These are phyloP conservation scores for Pimephales promelas DNA, from an alignment of 2,113 vertebrate genomes.

Conservation along the genomic window DNA sequence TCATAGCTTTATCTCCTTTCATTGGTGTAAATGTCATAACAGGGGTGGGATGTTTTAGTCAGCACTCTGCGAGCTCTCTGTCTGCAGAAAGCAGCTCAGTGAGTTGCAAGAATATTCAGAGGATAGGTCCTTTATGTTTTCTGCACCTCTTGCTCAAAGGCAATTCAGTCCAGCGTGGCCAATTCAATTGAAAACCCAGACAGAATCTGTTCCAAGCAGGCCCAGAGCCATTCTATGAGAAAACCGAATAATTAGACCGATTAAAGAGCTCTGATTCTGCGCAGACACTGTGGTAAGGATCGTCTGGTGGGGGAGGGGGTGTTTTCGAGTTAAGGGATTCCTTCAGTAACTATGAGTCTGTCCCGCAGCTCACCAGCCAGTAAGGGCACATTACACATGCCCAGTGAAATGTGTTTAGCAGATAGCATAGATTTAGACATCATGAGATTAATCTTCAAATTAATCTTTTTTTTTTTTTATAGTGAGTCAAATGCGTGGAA, in stretches of 20 bases:
- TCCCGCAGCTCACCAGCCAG: background rate
- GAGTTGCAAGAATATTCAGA: conserved; percentile 37
- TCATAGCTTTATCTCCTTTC: conserved; percentile 60
- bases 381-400: conserved; percentile 1
- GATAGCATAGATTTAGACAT: conserved; percentile 10
- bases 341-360: conserved; percentile 20
- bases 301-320: background rate
- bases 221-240: conserved; percentile 44
- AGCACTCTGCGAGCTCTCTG: conserved; percentile 51
- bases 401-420: conserved; percentile 7
- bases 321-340: background rate
- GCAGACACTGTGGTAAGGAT: background rate
- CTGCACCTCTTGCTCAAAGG: conserved; percentile 40
- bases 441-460: background rate
- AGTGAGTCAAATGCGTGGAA: conserved; percentile 8
- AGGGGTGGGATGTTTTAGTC: conserved; percentile 56
- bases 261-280: conserved; percentile 50
- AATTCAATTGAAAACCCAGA: conserved; percentile 61
- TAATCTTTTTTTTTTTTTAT: conserved; percentile 19
- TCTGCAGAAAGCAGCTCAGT: conserved; percentile 37
- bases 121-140: conserved; percentile 45
- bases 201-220: conserved; percentile 57
- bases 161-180: conserved; percentile 47
- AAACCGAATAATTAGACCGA: conserved; percentile 51
- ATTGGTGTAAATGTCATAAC: conserved; percentile 67